These are phyloP conservation scores for Enteromius unitaeniatus DNA, from an alignment of 2,797 vertebrate species.

Conservation along the genomic window DNA sequence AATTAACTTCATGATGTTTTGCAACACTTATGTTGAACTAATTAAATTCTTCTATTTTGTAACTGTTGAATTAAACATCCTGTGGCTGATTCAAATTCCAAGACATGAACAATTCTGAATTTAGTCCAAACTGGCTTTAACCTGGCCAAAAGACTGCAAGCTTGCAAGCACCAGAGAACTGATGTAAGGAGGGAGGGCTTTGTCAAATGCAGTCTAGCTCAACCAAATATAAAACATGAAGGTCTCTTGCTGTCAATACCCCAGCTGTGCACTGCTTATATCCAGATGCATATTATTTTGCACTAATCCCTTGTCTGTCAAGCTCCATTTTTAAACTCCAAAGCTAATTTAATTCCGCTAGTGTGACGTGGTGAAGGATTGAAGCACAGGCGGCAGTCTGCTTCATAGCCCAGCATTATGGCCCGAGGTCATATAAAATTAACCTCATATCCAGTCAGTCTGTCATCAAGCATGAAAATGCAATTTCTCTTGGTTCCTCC, in stretches of 20 bases:
- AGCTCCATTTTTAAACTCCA: conserved; percentile 70
- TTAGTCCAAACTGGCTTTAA: conserved; percentile 53
- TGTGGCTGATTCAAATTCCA: not conserved
- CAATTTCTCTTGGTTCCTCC: not conserved
- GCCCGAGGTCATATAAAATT: conserved; percentile 26
- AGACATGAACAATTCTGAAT: not conserved
- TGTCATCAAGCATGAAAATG: conserved; percentile 22
- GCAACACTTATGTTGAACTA: not conserved
- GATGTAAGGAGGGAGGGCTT: conserved; percentile 68
- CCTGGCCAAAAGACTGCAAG: conserved; percentile 71
- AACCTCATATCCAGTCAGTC: conserved; percentile 12
- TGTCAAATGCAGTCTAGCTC: conserved; percentile 69
- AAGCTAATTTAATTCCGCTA: conserved; percentile 75
- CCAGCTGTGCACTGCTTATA: conserved; percentile 64
- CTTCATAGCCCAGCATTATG: conserved; percentile 26
- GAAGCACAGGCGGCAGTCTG: conserved; percentile 38
- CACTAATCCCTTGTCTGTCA: conserved; percentile 69
- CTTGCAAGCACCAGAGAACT: conserved; percentile 66
- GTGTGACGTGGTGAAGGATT: conserved; percentile 55
- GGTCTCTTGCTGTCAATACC: conserved; percentile 70
- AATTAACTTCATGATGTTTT: not conserved
- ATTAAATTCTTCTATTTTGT: not conserved
- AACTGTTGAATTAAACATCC: conserved; percentile 10
- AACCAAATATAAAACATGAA: conserved; percentile 71
- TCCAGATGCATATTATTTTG: conserved; percentile 71